These are phyloP conservation scores for Stegostoma tigrinum DNA, from an alignment of 2,113 vertebrate species.

Conservation along the genomic window DNA sequence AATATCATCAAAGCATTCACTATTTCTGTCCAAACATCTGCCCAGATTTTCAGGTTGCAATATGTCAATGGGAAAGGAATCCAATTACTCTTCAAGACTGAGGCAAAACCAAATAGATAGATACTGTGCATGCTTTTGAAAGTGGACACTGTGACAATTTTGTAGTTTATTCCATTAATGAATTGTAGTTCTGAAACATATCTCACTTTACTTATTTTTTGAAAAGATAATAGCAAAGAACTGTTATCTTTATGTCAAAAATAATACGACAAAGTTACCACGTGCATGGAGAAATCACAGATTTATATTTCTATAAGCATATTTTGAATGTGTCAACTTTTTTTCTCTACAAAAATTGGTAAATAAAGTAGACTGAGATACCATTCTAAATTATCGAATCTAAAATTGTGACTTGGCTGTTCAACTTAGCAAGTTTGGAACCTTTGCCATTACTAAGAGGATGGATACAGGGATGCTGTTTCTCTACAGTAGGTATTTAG, in stretches of 20 bases:
- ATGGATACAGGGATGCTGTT: not conserved
- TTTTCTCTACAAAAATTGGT: not conserved
- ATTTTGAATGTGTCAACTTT: not conserved
- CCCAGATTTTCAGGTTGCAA: constrained; percentile 47
- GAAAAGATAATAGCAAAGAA: constrained; percentile 69
- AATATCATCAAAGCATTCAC: constrained; percentile 36
- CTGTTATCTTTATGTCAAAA: constrained; percentile 64
- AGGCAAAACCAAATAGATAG: constrained; percentile 49
- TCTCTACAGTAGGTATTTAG: not conserved
- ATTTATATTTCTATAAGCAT: constrained; percentile 5
- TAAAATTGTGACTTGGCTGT: not conserved
- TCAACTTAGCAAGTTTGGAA: not conserved
- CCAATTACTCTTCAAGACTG: constrained; percentile 52
- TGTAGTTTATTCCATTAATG: constrained; percentile 62
- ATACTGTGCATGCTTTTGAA: constrained; percentile 54
- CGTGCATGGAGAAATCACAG: constrained; percentile 64
- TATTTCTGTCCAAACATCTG: constrained; percentile 47
- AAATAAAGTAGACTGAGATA: not conserved
- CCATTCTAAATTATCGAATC: not conserved
- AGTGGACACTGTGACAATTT: constrained; percentile 56
- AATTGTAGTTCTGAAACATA: constrained; percentile 55
- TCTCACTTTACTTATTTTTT: constrained; percentile 66
- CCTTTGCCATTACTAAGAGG: not conserved
- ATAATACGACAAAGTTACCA: constrained; percentile 68
- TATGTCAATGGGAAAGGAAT: constrained; percentile 54